Evolutionary conservation across 2,797 vertebrate species (phyloP), one percentile per base, ranked within the genome.

Genomic region (Acipenser ruthenus): DNA sequence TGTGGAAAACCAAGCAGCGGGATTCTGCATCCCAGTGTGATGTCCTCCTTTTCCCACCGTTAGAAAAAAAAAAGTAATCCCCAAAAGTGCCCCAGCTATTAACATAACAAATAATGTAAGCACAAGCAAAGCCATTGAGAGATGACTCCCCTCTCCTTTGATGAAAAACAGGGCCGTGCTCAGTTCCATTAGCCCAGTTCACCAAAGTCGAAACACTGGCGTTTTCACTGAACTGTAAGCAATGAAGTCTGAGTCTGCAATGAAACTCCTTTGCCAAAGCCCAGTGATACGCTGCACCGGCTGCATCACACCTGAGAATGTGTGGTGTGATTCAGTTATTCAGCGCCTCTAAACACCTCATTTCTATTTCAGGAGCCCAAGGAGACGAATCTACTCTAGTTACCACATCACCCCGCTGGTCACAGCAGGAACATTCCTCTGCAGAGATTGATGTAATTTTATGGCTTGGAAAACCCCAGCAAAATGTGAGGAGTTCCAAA

Each of bases 161-260:
- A 10, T 55, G 53, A n/a, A n/a, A 7, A 58, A n/a, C 12, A 7
- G 10, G 10, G 11, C 55, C 58, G 10, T 58, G 68, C n/a, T 50
- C 60, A 48, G 37, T 60, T 64, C 49, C 68, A 61, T 11, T 58
- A 13, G 11, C 64, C 61, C 60, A 37, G 47, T 65, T 71, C 47
- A 55, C 69, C 60, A 68, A 67, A 66, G 68, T 4, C 67, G 65
- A 71, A 62, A 52, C 52, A 5, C 67, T 59, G 73, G 69, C 73
- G 73, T 58, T 11, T 10, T 51, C 53, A 13, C 68, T 13, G 23
- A 77, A 77, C 62, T 37, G 37, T 37, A 37, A 59, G 69, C 71
- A 71, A 65, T 68, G 11, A 23, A n/a, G 47, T 47, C 12, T 8
- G 23, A 60, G 72, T 69, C 69, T 77, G 70, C 68, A 73, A 73